A percentile compares a stretch with the other conserved stretches of the same genome.
phyloP scores from a whole-genome alignment of 2,113 vertebrate species.

The Perca schrenkii region DNA sequence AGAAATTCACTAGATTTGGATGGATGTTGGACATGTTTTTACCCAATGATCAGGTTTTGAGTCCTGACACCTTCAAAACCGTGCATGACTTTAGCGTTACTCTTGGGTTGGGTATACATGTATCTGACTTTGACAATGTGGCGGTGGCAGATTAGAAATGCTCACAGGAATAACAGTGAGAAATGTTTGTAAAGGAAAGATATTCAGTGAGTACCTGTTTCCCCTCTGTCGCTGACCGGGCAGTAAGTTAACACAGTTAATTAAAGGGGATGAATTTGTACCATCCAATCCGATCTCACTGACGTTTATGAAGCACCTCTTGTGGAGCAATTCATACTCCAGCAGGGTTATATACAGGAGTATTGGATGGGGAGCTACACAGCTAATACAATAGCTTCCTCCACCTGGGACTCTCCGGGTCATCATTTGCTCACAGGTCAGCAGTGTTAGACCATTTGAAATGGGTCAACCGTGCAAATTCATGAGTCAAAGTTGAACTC shows the following conservation, averaged over 20 bases:
- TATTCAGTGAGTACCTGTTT: neutral
- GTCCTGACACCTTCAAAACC: neutral
- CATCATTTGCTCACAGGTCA: neutral
- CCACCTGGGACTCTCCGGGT: neutral
- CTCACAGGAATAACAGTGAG: neutral
- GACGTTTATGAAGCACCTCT: conserved; percentile 25
- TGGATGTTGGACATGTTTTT: too few relatives aligned
- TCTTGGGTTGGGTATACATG: neutral
- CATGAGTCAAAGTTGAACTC: neutral
- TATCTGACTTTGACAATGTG: neutral
- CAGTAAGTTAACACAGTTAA: conserved; percentile 19
- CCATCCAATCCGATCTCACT: conserved; percentile 8
- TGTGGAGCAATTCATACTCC: neutral
- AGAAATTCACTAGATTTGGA: too few relatives aligned
- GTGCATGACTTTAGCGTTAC: neutral
- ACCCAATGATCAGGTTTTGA: neutral
- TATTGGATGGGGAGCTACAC: neutral
- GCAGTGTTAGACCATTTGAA: neutral
- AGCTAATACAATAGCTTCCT: neutral
- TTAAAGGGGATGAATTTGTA: conserved; percentile 8
- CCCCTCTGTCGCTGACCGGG: neutral
- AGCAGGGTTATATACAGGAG: neutral
- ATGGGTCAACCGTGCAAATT: neutral
- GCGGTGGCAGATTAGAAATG: neutral
- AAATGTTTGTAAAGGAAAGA: too few relatives aligned